A percentile compares a stretch with the other conserved stretches of the same genome.
These are phyloP conservation scores for Himalopsyche kuldschensis DNA, from an alignment of 2,888 invertebrate species.

Conservation along the genomic window DNA sequence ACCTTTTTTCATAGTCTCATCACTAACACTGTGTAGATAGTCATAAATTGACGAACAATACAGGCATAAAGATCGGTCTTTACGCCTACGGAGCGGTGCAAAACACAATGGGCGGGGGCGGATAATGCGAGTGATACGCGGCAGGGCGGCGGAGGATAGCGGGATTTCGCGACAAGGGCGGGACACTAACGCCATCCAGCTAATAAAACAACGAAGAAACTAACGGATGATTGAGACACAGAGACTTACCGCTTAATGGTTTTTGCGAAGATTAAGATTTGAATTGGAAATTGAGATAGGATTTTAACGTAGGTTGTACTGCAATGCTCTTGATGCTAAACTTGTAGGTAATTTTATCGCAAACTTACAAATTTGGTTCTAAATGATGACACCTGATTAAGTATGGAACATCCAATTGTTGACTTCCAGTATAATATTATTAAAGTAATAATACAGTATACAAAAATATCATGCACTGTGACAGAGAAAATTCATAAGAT, in stretches of 20 bases:
- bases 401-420: too few species aligned
- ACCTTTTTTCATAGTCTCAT: neutral
- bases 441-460: too few species aligned
- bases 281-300: neutral
- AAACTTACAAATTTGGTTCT: neutral
- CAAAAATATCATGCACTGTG: too few species aligned
- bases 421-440: neutral
- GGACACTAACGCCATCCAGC: neutral
- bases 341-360: neutral
- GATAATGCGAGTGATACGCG: neutral
- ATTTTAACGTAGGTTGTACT: neutral
- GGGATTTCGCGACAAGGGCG: neutral
- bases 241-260: neutral
- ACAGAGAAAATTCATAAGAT: too few species aligned
- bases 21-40: neutral
- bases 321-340: neutral
- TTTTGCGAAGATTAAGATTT: neutral
- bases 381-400: too few species aligned
- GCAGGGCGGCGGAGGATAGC: neutral
- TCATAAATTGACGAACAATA: slow-evolving; percentile 30
- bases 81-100: slow-evolving; percentile 10
- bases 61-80: slow-evolving; percentile 25
- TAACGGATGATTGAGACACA: neutral
- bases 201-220: neutral
- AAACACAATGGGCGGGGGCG: neutral